Evolutionary conservation across 2,113 vertebrate genomes (phyloP).

Genomic region (Chionis minor): DNA sequence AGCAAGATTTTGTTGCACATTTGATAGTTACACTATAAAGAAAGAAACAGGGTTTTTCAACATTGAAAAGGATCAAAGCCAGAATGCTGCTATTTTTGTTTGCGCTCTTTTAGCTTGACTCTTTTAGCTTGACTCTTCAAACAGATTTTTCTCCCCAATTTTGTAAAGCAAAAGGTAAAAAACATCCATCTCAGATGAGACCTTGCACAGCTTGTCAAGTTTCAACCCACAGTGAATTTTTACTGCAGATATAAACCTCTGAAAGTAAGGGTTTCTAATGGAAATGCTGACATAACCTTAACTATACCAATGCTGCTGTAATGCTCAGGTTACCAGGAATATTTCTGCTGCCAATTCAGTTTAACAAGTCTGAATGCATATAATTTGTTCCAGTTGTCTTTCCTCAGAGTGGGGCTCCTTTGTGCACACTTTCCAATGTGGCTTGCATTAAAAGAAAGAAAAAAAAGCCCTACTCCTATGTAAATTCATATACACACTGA

Average conservation of each 20-base stretch:
- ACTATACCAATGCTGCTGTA: constrained; percentile 48
- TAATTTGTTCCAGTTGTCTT: constrained; percentile 80
- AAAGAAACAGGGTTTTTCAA: neutral
- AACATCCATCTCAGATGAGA: constrained; percentile 26
- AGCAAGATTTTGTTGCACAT: constrained; percentile 28
- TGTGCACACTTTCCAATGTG: constrained; percentile 66
- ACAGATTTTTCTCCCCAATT: constrained; percentile 27
- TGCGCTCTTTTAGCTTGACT: constrained; percentile 32
- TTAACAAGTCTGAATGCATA: constrained; percentile 76
- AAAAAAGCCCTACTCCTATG: neutral
- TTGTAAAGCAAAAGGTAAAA: constrained; percentile 39
- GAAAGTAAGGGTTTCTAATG: constrained; percentile 52
- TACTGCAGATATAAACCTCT: constrained; percentile 58
- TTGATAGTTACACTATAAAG: constrained; percentile 28
- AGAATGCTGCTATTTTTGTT: constrained; percentile 59
- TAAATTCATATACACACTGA: constrained; percentile 55
- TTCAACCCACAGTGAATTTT: constrained; percentile 56
- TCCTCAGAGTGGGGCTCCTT: constrained; percentile 53
- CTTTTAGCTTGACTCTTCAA: constrained; percentile 51
- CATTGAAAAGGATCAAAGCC: constrained; percentile 26
- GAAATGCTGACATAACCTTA: constrained; percentile 68
- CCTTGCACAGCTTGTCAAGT: constrained; percentile 58
- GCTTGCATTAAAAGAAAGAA: constrained; percentile 66
- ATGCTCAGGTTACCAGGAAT: constrained; percentile 72
- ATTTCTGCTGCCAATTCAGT: constrained; percentile 73